Base-by-base conservation (phyloP, 2,888 invertebrate species). In the Fragum fragum region DNA sequence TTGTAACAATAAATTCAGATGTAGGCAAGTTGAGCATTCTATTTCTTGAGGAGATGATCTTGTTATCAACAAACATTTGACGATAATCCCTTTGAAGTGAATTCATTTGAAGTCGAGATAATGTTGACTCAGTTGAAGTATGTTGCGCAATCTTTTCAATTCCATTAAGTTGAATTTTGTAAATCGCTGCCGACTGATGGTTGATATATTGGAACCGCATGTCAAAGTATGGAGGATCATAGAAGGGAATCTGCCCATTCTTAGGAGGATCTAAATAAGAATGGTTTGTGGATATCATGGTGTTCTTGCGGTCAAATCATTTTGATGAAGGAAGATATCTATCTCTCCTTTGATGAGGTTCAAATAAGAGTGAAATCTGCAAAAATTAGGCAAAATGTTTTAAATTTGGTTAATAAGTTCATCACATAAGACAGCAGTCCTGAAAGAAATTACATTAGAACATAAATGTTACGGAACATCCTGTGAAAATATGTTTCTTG, bases 291-390 rank as follows among this genome's bases (percentile, higher is more conserved):
- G 83, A 83, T 83, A 83, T 63, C 68, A 59, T 66, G 83, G 73
- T 66, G 83, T 68, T 83, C 81, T 55, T 59, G 72, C 47, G 28
- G 79, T 74, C 74, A 76, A 71, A 39, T 79, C 71, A 79, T 74
- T 55, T 73, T 79, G 81, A 81, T 66, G 81, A 59, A 75, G 79
- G 76, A 73, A 59, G 76, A 81, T 57, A 70, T 79, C 68, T 42
- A 73, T 76, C 79, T 81, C 78, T 82, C 80, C 57, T 80, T 73
- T 80, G 82, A 82, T 79, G 85, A 57, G 61, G 80, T 80, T 85
- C 85, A 84, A 72, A 69, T 79, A 75, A 81, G 66, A 79, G 78
- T 78, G 80, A 78, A 55, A 81, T 85, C 85, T 85, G 85, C 82
- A 85, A 85, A 84, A 77, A 74, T 68, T 59, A 66, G 68, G 73